Percentiles rank a stretch among this genome's conserved stretches.
Evolutionary conservation across 2,113 vertebrate genomes (phyloP).

Genomic region (Paedocypris sp.): DNA sequence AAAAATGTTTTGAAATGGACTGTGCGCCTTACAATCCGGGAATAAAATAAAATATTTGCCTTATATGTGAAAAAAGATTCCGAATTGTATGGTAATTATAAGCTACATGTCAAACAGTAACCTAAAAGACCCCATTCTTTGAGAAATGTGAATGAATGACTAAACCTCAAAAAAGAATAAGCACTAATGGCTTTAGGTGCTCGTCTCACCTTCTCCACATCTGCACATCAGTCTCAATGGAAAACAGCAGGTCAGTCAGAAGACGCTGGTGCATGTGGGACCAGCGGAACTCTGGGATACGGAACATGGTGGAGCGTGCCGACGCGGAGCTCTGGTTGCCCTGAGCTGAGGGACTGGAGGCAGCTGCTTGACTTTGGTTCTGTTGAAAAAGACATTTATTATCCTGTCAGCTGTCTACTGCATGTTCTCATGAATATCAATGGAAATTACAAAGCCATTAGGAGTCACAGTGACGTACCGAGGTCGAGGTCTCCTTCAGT

Average conservation of each 20-base stretch:
- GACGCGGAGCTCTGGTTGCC: conserved; percentile 60
- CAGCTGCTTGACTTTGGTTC: conserved; percentile 51
- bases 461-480: conserved; percentile 32
- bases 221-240: conserved; percentile 94
- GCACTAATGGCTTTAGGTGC: background rate
- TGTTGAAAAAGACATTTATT: conserved; percentile 32
- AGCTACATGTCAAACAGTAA: no score
- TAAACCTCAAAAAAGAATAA: no score
- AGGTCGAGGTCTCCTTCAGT: conserved; percentile 61
- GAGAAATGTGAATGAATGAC: no score
- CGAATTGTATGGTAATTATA: no score
- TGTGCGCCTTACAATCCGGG: no score
- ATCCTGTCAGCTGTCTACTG: background rate
- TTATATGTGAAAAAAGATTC: no score
- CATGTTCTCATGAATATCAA: background rate
- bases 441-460: background rate
- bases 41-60: no score
- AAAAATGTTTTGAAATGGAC: no score
- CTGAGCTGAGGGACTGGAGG: conserved; percentile 49
- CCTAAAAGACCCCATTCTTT: no score
- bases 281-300: conserved; percentile 93
- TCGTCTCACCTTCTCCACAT: conserved; percentile 89
- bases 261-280: conserved; percentile 93
- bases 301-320: conserved; percentile 76
- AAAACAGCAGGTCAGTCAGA: conserved; percentile 91